Percentiles rank a stretch among this genome's conserved stretches.
Evolutionary conservation across 2,888 invertebrate genomes (phyloP).

Genomic region (Hyposoter dolosus): DNA sequence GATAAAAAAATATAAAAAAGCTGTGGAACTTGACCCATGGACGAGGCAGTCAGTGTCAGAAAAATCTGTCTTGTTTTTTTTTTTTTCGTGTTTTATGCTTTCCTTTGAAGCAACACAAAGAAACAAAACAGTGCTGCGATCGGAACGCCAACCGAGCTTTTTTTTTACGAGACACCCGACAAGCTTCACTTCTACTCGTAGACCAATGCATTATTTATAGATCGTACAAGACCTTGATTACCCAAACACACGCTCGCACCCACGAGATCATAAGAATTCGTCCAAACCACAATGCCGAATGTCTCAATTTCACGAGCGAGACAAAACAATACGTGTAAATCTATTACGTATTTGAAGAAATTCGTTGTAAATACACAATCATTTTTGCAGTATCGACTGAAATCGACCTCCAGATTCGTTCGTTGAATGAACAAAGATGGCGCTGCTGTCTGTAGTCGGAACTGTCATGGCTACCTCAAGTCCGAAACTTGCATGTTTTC

Average conservation of each 20-base stretch:
- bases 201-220: constrained; percentile 79
- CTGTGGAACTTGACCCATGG: constrained; percentile 64
- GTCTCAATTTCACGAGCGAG: constrained; percentile 49
- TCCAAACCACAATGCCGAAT: constrained; percentile 31
- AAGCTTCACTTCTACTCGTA: constrained; percentile 66
- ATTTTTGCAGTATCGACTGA: not conserved
- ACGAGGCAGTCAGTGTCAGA: constrained; percentile 69
- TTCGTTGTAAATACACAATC: not conserved
- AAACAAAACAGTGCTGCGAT: constrained; percentile 49
- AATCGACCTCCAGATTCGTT: not conserved
- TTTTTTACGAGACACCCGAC: constrained; percentile 52
- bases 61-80: constrained; percentile 26
- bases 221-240: constrained; percentile 77
- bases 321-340: not conserved
- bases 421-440: not conserved
- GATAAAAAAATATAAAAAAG: constrained; percentile 27
- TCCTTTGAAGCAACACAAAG: not conserved
- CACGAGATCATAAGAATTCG: constrained; percentile 49
- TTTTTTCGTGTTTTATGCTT: not conserved
- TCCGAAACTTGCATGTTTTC: too few species aligned
- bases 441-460: too few species aligned
- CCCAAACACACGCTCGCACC: constrained; percentile 67
- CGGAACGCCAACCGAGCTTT: constrained; percentile 61
- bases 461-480: too few species aligned
- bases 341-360: not conserved